Base-by-base conservation (phyloP, 1,140 invertebrate species). In the Listronotus bonariensis region DNA sequence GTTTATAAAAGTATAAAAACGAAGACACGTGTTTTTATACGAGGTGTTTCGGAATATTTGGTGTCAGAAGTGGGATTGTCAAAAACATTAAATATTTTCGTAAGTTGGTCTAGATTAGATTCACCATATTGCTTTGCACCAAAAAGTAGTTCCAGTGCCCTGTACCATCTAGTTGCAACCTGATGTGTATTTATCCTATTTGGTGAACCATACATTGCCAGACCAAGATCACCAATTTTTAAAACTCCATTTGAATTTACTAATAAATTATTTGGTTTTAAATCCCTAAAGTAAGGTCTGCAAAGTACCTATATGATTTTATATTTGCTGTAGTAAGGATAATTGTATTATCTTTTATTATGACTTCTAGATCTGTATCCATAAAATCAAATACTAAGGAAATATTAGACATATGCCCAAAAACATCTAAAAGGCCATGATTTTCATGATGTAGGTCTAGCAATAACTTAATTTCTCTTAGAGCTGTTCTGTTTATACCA, bases 341-440 rank as follows among this genome's bases (percentile, higher is more conserved):
- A 68, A 98, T 93, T 64, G 85, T 91, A 46, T 75, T 88, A 69
- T 94, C 92, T 80, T 93, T 93, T 70, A 95, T 91, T 70, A 94
- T 90, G 48, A 94, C 88, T 84, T 99, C 98, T 68, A 99, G 82
- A 82, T 99, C 98, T 26, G 97, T 99, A 76, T 99, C 96, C 97
- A 99, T 99, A 75, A 97, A 99, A 80, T 99, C 97, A 84, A 99
- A 99, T 0, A 99, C 97, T 17, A 99, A 82, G 43, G 96, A 98
- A n/a, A 99, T 92, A 85, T 98, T 99, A 18, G 96, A 98, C 79
- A 94, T 92, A 70, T 97, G 91, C 32, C 97, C 97, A 85, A 99
- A 98, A 5, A 99, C 95, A 88, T 99, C 97, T 69, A 93, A 80
- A 59, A 96, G 80, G 12, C 93, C 92, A 8, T 99, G 88, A 82